Conservation (phyloP, 2,797 vertebrate species). For the Bucorvus abyssinicus region DNA sequence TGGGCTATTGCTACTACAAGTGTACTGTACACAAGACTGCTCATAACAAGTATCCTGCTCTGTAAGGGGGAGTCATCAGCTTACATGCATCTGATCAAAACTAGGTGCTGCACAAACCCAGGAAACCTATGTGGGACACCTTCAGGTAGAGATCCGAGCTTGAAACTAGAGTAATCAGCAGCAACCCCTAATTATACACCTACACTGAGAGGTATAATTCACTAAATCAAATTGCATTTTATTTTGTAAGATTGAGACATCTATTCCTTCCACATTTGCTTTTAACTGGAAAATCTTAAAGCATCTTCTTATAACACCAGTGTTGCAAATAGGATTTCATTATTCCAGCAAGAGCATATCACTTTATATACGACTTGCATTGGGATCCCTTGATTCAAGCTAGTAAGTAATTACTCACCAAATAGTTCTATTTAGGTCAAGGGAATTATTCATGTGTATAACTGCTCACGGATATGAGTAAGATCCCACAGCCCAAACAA, state of each 20-base stretch:
- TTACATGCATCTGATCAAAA: not conserved
- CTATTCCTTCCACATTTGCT: not conserved
- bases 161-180: not conserved
- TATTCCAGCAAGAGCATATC: not conserved
- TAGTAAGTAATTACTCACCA: not conserved
- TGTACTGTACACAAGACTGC: not conserved
- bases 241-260: not conserved
- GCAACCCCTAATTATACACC: not conserved
- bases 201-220: too few relatives aligned
- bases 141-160: not conserved
- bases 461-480: not conserved
- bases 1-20: not conserved
- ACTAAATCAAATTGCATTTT: not conserved
- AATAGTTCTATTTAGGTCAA: not conserved
- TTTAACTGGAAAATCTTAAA: not conserved
- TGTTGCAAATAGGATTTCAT: constrained; percentile 7
- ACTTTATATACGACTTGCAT: not conserved
- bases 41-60: not conserved
- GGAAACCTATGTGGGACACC: not conserved
- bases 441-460: constrained; percentile 1
- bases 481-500: not conserved
- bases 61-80: not conserved
- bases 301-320: not conserved
- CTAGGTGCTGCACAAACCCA: not conserved
- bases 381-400: not conserved